Percentiles rank a stretch among this genome's conserved stretches.
These are phyloP conservation scores for Macrostomum cliftonense DNA, from an alignment of 2,888 invertebrate species.

Conservation along the genomic window DNA sequence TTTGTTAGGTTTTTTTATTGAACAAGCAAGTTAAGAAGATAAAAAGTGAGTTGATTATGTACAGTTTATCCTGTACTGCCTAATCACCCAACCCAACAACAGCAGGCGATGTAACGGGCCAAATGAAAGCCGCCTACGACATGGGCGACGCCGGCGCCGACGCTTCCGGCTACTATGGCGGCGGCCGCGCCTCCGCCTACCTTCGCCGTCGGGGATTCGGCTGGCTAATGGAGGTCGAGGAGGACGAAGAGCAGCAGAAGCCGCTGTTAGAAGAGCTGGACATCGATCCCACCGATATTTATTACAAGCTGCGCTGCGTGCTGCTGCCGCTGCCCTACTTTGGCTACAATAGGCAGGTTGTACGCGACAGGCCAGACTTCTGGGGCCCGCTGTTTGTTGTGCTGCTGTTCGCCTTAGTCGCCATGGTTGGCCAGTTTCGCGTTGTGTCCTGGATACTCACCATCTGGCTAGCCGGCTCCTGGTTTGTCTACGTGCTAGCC, in stretches of 20 bases:
- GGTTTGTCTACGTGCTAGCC: constrained; percentile 39
- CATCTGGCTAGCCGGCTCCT: constrained; percentile 40
- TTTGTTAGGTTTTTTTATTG: no score
- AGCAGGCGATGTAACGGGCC: no score
- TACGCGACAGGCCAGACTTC: constrained; percentile 41
- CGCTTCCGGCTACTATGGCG: not conserved
- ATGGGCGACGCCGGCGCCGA: no score
- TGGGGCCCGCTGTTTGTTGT: constrained; percentile 42
- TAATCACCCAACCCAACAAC: no score
- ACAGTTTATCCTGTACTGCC: no score
- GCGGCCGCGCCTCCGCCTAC: constrained; percentile 20
- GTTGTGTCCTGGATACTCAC: constrained; percentile 42
- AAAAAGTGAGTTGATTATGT: no score
- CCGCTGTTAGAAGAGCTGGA: constrained; percentile 41
- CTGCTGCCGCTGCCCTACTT: constrained; percentile 39
- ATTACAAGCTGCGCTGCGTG: constrained; percentile 40
- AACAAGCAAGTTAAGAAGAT: no score
- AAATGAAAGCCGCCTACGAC: no score
- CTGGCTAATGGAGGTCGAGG: constrained; percentile 40
- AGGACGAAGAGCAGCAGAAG: constrained; percentile 29
- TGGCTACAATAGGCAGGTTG: constrained; percentile 37
- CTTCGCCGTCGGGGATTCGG: constrained; percentile 39
- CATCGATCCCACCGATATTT: constrained; percentile 40
- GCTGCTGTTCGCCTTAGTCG: constrained; percentile 37
- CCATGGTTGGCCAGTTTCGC: constrained; percentile 40